Base-by-base conservation (phyloP, 2,888 invertebrate genomes). In the Agapostemon virescens region DNA sequence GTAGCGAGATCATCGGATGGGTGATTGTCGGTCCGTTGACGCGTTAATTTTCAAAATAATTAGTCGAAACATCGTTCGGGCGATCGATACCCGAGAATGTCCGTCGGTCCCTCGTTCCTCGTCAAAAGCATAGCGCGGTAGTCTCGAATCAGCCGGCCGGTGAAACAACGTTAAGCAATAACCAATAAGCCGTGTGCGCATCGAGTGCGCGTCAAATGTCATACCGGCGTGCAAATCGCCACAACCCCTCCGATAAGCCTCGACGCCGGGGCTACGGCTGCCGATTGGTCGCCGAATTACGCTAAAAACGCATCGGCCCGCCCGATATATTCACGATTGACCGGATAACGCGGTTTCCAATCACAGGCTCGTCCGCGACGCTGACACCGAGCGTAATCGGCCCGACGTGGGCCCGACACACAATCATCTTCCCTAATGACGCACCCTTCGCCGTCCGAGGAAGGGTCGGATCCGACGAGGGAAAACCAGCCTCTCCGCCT, bases 141-240 rank as follows among this genome's bases (percentile, higher is more conserved):
- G 36, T 52, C 70, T 82, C 82, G 81, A 74, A 79, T 30, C 85
- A 79, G 80, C 63, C 69, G 79, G 74, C 42, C 84, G 87, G 85
- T 86, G 88, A 89, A 90, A 88, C 87, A 85, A 85, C 87, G 86
- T 89, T 88, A 88, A 89, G 88, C 89, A 89, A 89, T 89, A 88
- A 89, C 88, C 90, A 86, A 88, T 90, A 88, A 87, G 83, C 86
- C 86, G 89, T 89, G 87, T 82, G 79, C 84, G 84, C 87, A 86
- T 86, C 83, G 88, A 83, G 82, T 83, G 85, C 86, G 88, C 87
- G 88, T 90, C 90, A 89, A 90, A 89, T 83, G 89, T 88, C 88
- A 86, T 67, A 66, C 74, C 55, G 9, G 69, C 45, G 76, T 73
- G 58, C 55, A 76, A 72, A 79, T 30, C 77, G 78, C 69, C 38